A percentile compares a stretch with the other conserved stretches of the same genome.
phyloP scores from a whole-genome alignment of 2,888 invertebrate genomes.

The Drosophila birchii region DNA sequence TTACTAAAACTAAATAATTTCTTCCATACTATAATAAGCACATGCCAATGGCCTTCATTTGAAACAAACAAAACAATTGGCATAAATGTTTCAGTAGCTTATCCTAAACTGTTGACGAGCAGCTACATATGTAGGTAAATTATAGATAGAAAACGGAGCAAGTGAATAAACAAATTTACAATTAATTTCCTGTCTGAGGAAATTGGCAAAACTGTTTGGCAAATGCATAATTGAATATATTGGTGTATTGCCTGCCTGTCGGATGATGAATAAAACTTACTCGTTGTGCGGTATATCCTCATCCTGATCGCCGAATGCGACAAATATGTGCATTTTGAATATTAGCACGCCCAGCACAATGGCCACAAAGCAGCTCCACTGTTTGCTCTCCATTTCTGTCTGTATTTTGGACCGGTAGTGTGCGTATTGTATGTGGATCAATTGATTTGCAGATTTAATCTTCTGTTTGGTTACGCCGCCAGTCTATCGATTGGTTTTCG shows the following conservation, averaged over 20 bases:
- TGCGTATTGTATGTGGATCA: conserved; percentile 33
- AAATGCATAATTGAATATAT: conserved; percentile 58
- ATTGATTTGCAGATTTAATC: conserved; percentile 42
- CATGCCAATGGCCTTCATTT: conserved; percentile 1
- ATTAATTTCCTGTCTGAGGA: conserved; percentile 68
- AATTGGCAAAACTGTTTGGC: conserved; percentile 46
- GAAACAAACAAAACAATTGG: conserved; percentile 40
- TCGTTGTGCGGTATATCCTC: conserved; percentile 96
- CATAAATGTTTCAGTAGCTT: conserved; percentile 36
- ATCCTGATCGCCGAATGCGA: conserved; percentile 88
- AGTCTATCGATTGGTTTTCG: conserved; percentile 32
- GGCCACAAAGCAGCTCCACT: conserved; percentile 75
- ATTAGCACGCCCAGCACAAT: conserved; percentile 79
- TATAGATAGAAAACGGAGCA: conserved; percentile 2
- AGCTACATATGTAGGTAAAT: conserved; percentile 9
- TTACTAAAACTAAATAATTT: background rate
- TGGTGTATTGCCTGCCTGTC: conserved; percentile 21
- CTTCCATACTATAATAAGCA: background rate
- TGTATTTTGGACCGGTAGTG: conserved; percentile 23
- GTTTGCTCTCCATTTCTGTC: conserved; percentile 78
- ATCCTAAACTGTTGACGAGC: conserved; percentile 5
- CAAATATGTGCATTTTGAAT: conserved; percentile 77
- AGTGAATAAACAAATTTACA: conserved; percentile 63
- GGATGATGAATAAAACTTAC: conserved; percentile 86
- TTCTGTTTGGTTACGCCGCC: conserved; percentile 25